Evolutionary conservation across 2,888 invertebrate species (phyloP).

Genomic region (Pheosia tremula): DNA sequence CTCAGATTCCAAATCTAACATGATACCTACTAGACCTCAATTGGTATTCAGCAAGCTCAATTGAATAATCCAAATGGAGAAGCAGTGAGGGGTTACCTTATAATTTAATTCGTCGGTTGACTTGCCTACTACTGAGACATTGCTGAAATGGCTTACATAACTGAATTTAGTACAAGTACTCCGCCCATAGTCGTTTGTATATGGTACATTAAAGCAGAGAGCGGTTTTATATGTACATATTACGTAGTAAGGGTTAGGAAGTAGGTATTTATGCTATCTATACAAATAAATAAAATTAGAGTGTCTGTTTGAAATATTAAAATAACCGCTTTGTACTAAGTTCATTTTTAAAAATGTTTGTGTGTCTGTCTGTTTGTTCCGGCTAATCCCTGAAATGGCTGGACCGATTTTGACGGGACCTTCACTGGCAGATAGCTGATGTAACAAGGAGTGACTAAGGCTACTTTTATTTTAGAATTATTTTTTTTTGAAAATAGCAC

Average conservation of each 20-base stretch:
- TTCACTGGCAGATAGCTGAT: no score
- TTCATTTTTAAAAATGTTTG: no score
- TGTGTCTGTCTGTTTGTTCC: no score
- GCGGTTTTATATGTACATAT: conserved; percentile 1
- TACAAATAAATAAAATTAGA: neutral
- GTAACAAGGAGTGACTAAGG: no score
- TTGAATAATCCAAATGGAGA: conserved; percentile 55
- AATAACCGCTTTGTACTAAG: no score
- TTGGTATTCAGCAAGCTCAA: conserved; percentile 58
- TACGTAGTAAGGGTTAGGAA: neutral
- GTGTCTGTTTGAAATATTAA: no score
- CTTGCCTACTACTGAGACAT: conserved; percentile 45
- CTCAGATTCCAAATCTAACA: conserved; percentile 43
- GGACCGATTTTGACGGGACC: no score
- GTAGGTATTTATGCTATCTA: neutral
- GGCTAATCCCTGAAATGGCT: no score
- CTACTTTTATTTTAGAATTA: no score
- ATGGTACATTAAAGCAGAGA: conserved; percentile 13
- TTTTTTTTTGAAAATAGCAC: no score
- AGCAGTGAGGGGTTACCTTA: conserved; percentile 48
- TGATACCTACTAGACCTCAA: conserved; percentile 45
- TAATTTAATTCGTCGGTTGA: conserved; percentile 62
- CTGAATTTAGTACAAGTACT: conserved; percentile 51
- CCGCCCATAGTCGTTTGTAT: conserved; percentile 34
- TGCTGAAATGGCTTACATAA: conserved; percentile 53